Evolutionary conservation across 2,888 invertebrate species (phyloP).

Genomic region (Monochamus alternatus): DNA sequence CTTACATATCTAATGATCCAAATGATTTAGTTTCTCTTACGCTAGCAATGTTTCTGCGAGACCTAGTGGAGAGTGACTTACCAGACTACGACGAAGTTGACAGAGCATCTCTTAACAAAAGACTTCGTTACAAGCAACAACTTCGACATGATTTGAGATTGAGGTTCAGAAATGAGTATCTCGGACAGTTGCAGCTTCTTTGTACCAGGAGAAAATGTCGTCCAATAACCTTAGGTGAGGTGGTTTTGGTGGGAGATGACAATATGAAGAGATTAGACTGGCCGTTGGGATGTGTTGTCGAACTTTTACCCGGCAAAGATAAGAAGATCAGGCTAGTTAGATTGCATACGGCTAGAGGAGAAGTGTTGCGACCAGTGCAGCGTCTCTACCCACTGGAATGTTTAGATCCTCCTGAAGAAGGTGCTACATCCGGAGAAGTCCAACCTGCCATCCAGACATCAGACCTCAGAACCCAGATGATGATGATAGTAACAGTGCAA

Average conservation of each 20-base stretch:
- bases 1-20: conserved; percentile 19
- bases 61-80: conserved; percentile 18
- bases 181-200: conserved; percentile 27
- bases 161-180: conserved; percentile 34
- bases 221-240: conserved; percentile 22
- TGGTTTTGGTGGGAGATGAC: conserved; percentile 35
- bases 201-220: neutral
- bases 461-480: neutral
- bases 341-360: neutral
- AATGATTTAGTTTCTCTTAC: conserved; percentile 18
- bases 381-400: neutral
- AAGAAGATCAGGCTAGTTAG: neutral
- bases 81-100: conserved; percentile 34
- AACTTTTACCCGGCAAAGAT: conserved; percentile 12
- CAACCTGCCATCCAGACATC: too few relatives aligned
- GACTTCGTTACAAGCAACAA: conserved; percentile 20
- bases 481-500: neutral
- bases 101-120: conserved; percentile 15
- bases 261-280: conserved; percentile 35
- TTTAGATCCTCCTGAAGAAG: neutral
- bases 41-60: conserved; percentile 16
- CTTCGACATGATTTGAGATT: conserved; percentile 23
- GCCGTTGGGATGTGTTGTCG: conserved; percentile 31
- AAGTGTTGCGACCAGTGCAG: neutral
- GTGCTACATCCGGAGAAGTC: neutral